Evolutionary conservation across 2,888 invertebrate genomes (phyloP).

Genomic region (Pyrochroa serraticornis): DNA sequence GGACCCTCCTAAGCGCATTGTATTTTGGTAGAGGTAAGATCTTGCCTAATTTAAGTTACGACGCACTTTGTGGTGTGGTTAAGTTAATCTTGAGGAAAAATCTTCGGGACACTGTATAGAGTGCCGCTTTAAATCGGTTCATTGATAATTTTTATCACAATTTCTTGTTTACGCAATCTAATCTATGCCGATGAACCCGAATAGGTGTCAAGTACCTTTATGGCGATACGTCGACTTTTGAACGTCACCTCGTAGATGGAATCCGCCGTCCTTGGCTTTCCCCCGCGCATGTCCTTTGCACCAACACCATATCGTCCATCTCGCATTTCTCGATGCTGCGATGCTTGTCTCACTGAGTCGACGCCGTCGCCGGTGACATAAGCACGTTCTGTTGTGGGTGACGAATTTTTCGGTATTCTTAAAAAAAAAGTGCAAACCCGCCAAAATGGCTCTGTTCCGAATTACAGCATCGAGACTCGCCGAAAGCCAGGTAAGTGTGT

Average conservation of each 20-base stretch:
- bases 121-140: too few relatives aligned
- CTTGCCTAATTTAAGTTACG: too few relatives aligned
- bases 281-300: conserved; percentile 7
- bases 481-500: conserved; percentile 65
- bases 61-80: too few relatives aligned
- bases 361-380: conserved; percentile 29
- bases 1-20: too few relatives aligned
- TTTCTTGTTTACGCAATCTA: too few relatives aligned
- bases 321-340: conserved; percentile 7
- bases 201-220: not conserved
- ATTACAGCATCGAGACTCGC: conserved; percentile 67
- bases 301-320: not conserved
- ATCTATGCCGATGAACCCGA: not conserved
- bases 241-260: conserved; percentile 4
- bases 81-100: too few relatives aligned
- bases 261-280: conserved; percentile 12
- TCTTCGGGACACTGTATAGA: too few relatives aligned
- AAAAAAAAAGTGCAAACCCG: not conserved
- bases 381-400: conserved; percentile 25
- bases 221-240: conserved; percentile 8
- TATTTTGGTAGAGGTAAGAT: too few relatives aligned
- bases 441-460: conserved; percentile 71
- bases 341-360: conserved; percentile 20
- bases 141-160: too few relatives aligned
- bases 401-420: not conserved